Evolutionary conservation across 2,113 vertebrate species (phyloP).

Genomic region (Sylvilagus bachmani): DNA sequence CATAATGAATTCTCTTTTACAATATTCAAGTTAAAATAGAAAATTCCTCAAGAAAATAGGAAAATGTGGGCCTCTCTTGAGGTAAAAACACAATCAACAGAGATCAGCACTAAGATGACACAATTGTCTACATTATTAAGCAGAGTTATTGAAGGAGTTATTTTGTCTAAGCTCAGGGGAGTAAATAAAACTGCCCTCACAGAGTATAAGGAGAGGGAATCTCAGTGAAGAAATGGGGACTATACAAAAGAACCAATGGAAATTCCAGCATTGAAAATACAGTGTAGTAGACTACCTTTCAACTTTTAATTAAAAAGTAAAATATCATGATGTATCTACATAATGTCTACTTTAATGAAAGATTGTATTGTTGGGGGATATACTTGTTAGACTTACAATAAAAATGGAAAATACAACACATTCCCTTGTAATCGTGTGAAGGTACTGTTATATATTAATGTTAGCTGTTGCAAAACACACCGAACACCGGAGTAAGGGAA

Average conservation of each 20-base stretch:
- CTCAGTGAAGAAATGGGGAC: neutral
- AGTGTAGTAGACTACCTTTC: neutral
- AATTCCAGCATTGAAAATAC: conserved; percentile 37
- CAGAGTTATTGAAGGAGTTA: conserved; percentile 8
- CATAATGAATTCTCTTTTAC: neutral
- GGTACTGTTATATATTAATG: no score
- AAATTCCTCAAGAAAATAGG: conserved; percentile 11
- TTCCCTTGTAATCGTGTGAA: no score
- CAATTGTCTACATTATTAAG: conserved; percentile 1
- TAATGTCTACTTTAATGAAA: neutral
- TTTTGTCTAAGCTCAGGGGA: conserved; percentile 8
- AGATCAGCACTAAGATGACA: neutral
- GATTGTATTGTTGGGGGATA: no score
- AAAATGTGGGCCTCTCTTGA: neutral
- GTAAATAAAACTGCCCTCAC: conserved; percentile 23
- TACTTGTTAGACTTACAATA: no score
- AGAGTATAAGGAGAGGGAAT: conserved; percentile 31
- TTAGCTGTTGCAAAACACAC: no score
- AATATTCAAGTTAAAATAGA: neutral
- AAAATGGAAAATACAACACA: no score
- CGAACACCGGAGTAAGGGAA: no score
- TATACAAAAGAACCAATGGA: conserved; percentile 7
- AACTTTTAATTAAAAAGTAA: conserved; percentile 41
- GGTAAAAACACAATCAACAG: conserved; percentile 1
- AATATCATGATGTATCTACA: neutral